phyloP scores from a whole-genome alignment of 2,113 vertebrate species.

The Azemiops feae region DNA sequence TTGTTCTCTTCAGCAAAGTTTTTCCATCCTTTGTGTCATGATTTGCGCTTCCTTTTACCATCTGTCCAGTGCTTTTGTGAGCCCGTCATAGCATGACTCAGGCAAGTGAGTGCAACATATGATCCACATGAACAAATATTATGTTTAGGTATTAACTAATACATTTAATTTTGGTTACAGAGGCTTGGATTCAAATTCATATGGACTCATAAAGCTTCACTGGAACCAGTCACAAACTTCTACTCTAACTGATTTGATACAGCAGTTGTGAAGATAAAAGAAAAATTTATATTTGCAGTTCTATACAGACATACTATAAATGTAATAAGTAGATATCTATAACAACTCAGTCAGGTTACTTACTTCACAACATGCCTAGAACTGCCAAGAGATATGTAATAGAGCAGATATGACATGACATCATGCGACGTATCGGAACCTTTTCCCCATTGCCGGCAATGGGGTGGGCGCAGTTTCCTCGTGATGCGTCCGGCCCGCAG shows the following conservation, averaged over 20 bases:
- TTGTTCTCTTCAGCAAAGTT: background rate
- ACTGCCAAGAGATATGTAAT: background rate
- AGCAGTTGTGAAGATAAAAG: background rate
- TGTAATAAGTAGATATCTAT: background rate
- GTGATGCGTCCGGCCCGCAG: too few species aligned
- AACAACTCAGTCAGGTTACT: background rate
- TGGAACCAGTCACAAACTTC: too few species aligned
- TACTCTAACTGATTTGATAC: too few species aligned
- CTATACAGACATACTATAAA: background rate
- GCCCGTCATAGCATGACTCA: background rate
- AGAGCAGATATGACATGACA: background rate
- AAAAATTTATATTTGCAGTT: background rate
- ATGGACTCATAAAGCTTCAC: background rate
- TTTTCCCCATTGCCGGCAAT: too few species aligned
- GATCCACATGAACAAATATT: background rate
- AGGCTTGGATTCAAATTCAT: background rate
- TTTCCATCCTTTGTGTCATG: background rate
- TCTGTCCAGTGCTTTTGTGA: background rate
- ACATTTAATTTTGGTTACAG: background rate
- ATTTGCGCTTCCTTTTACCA: background rate
- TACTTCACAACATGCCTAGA: background rate
- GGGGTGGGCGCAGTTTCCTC: too few species aligned
- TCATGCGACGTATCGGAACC: too few species aligned
- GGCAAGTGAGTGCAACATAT: background rate
- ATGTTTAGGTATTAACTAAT: background rate